A percentile compares a stretch with the other conserved stretches of the same genome.
phyloP scores from a whole-genome alignment of 1,140 invertebrate genomes.

The Elysia chlorotica region DNA sequence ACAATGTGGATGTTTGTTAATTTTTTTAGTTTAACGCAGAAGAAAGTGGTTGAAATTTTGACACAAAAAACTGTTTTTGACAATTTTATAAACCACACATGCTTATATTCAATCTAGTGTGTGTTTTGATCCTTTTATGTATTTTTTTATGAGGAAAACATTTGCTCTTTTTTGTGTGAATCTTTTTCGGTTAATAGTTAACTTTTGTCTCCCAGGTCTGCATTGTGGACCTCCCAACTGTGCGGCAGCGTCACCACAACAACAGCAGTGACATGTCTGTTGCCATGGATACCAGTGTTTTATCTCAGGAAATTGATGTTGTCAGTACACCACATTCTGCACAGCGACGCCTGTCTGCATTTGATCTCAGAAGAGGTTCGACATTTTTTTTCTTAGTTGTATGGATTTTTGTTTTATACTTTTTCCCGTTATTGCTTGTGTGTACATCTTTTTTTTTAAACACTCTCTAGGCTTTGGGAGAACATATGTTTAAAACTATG shows the following conservation, averaged over 20 bases:
- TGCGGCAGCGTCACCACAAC: background rate
- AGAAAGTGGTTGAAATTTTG: too few species aligned
- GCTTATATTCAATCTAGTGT: too few species aligned
- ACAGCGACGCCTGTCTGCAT: constrained; percentile 26
- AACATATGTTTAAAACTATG: too few species aligned
- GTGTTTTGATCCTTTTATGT: background rate
- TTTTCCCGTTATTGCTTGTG: background rate
- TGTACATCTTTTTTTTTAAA: background rate
- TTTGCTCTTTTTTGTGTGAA: background rate
- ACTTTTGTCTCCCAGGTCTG: constrained; percentile 66
- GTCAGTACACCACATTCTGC: constrained; percentile 5
- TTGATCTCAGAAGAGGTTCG: constrained; percentile 24
- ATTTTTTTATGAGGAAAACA: background rate
- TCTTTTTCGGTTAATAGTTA: background rate
- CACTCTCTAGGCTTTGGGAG: too few species aligned
- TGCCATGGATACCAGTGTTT: background rate
- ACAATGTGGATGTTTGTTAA: too few species aligned
- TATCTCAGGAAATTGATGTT: constrained; percentile 25
- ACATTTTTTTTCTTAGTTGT: background rate
- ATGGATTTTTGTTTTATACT: background rate
- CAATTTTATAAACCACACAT: too few species aligned
- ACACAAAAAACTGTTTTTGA: too few species aligned
- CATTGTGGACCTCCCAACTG: constrained; percentile 72
- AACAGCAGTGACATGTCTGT: background rate
- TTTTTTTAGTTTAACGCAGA: too few species aligned